Evolutionary conservation across 1,140 invertebrate species (phyloP).

Genomic region (Drosophila paulistorum): DNA sequence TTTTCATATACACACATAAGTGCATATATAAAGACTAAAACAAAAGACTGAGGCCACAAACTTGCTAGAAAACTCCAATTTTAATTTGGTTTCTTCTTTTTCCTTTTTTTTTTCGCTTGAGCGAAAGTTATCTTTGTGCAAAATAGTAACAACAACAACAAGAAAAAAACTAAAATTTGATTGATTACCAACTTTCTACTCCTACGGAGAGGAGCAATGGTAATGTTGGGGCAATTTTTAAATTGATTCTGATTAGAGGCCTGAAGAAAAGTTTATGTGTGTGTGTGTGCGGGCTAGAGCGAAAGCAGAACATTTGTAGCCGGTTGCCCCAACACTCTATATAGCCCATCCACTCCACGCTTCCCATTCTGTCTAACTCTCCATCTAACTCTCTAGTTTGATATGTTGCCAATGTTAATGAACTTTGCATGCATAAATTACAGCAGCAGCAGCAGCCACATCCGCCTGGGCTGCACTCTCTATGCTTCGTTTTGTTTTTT

Average conservation of each 20-base stretch:
- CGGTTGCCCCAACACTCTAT: not conserved
- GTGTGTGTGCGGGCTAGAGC: conserved; percentile 36
- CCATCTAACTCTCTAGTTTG: not conserved
- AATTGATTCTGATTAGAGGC: conserved; percentile 58
- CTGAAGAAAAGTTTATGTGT: conserved; percentile 25
- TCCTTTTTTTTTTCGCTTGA: conserved; percentile 54
- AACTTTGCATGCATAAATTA: conserved; percentile 56
- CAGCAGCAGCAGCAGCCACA: conserved; percentile 28
- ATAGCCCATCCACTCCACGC: not conserved
- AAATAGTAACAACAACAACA: not conserved
- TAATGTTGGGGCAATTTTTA: conserved; percentile 73
- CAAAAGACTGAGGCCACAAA: conserved; percentile 74
- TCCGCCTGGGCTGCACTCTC: conserved; percentile 46
- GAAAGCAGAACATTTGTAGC: conserved; percentile 71
- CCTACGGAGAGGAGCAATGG: conserved; percentile 66
- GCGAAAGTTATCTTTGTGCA: conserved; percentile 70
- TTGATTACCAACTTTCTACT: conserved; percentile 76
- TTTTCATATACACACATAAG: not conserved
- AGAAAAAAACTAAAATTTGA: conserved; percentile 49
- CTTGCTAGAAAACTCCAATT: conserved; percentile 58
- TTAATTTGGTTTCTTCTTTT: conserved; percentile 34
- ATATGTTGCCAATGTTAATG: conserved; percentile 51
- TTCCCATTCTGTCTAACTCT: too few relatives aligned
- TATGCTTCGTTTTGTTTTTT: conserved; percentile 10
- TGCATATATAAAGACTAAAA: conserved; percentile 4